phyloP scores from a whole-genome alignment of 2,888 invertebrate genomes.

The Lochmaea crataegi region DNA sequence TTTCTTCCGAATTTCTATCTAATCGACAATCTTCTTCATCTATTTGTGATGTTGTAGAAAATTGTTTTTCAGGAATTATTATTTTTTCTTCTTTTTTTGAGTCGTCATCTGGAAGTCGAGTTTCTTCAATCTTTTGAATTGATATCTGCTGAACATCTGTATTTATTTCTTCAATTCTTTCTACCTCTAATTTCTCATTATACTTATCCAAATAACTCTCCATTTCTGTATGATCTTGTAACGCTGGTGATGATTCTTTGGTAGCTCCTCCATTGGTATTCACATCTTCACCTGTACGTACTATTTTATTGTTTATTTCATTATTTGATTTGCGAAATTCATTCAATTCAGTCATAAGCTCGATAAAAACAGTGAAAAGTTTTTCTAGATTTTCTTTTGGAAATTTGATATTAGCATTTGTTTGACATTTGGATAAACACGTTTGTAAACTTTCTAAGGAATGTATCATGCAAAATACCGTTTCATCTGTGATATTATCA shows the following conservation, averaged over 20 bases:
- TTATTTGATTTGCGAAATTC: not conserved
- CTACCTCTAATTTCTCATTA: not conserved
- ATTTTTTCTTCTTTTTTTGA: not conserved
- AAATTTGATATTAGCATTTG: not conserved
- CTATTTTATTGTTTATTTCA: not conserved
- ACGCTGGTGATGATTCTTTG: not conserved
- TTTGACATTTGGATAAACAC: not conserved
- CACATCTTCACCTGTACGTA: not conserved
- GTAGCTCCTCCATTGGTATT: not conserved
- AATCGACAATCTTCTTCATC: not conserved
- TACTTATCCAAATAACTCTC: not conserved
- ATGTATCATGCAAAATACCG: not conserved
- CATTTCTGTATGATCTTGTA: not conserved
- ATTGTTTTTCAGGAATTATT: not conserved
- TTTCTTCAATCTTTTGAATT: not conserved
- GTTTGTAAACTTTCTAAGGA: not conserved
- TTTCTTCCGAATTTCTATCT: not conserved
- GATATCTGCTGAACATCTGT: not conserved
- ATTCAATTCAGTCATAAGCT: not conserved
- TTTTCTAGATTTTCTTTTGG: not conserved
- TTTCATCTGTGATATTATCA: not conserved
- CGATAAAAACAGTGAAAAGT: not conserved
- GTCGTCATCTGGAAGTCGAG: not conserved
- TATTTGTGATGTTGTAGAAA: not conserved
- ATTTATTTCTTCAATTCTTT: not conserved